A percentile compares a stretch with the other conserved stretches of the same genome.
Evolutionary conservation across 1,140 invertebrate species (phyloP).

Genomic region (Mycetomoellerius zeteki): DNA sequence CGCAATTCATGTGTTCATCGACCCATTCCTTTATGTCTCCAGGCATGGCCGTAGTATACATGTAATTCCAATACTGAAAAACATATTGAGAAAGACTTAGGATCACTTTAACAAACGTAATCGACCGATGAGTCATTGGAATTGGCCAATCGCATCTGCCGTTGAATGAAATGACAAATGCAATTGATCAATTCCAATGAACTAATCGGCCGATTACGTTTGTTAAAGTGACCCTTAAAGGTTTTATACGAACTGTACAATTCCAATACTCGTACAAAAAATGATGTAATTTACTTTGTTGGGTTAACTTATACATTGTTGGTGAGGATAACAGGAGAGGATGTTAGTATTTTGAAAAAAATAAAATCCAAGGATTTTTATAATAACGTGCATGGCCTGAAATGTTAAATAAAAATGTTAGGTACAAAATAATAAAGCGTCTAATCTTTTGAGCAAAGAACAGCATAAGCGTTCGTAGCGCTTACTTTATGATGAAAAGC

Average conservation of each 20-base stretch:
- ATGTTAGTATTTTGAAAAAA: constrained; percentile 23
- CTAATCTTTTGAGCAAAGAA: constrained; percentile 8
- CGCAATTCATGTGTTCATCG: constrained; percentile 97
- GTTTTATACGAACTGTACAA: not conserved
- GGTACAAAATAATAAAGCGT: not conserved
- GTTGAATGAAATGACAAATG: too few relatives aligned
- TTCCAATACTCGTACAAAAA: not conserved
- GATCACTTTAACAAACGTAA: too few relatives aligned
- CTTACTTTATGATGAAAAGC: constrained; percentile 97
- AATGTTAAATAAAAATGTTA: constrained; percentile 28
- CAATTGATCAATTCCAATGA: too few relatives aligned
- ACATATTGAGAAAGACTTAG: constrained; percentile 34
- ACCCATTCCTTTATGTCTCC: constrained; percentile 94
- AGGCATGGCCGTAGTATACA: constrained; percentile 95
- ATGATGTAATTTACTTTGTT: constrained; percentile 37
- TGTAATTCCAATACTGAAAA: constrained; percentile 93
- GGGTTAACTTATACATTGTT: constrained; percentile 3
- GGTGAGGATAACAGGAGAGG: constrained; percentile 15
- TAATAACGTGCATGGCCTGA: constrained; percentile 11
- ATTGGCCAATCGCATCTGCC: too few relatives aligned
- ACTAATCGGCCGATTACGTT: too few relatives aligned
- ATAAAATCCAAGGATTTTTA: constrained; percentile 24
- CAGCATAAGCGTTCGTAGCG: not conserved
- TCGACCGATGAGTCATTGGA: too few relatives aligned
- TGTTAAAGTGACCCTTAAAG: too few relatives aligned